These are phyloP conservation scores for Anagyrus pseudococci DNA, from an alignment of 2,888 invertebrate genomes.

Conservation along the genomic window DNA sequence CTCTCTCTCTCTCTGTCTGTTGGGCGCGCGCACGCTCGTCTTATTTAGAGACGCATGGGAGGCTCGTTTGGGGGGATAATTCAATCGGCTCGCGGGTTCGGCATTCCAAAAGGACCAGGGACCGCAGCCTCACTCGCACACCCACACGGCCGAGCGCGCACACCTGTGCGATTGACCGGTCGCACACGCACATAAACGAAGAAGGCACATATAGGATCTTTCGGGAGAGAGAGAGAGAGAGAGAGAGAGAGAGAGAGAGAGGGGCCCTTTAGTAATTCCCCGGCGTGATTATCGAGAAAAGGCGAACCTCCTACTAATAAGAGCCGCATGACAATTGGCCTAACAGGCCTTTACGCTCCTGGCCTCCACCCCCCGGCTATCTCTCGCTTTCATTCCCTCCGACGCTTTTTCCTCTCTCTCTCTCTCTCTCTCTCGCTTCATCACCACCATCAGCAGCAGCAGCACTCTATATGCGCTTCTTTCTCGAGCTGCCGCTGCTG, in stretches of 20 bases:
- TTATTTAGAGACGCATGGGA: conserved; percentile 2
- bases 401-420: conserved; percentile 1
- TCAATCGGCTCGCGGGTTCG: conserved; percentile 27
- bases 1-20: too few species aligned
- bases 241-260: not conserved
- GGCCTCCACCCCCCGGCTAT: not conserved
- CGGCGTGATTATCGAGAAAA: conserved; percentile 43
- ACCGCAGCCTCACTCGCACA: not conserved
- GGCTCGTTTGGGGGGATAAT: conserved; percentile 28
- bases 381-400: conserved; percentile 5
- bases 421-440: conserved; percentile 10
- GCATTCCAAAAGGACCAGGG: conserved; percentile 24
- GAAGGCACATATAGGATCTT: too few species aligned
- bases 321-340: conserved; percentile 45
- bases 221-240: not conserved
- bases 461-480: too few species aligned
- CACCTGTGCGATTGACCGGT: too few species aligned
- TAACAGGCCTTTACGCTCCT: conserved; percentile 39
- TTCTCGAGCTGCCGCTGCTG: not conserved
- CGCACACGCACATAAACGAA: too few species aligned
- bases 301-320: conserved; percentile 44
- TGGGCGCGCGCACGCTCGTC: not conserved
- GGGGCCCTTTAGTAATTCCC: conserved; percentile 23
- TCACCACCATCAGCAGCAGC: too few species aligned
- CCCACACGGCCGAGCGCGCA: conserved; percentile 2